Percentiles rank a stretch among this genome's conserved stretches.
Conservation (phyloP, 2,113 vertebrate genomes). For the Tachuris rubrigastra region DNA sequence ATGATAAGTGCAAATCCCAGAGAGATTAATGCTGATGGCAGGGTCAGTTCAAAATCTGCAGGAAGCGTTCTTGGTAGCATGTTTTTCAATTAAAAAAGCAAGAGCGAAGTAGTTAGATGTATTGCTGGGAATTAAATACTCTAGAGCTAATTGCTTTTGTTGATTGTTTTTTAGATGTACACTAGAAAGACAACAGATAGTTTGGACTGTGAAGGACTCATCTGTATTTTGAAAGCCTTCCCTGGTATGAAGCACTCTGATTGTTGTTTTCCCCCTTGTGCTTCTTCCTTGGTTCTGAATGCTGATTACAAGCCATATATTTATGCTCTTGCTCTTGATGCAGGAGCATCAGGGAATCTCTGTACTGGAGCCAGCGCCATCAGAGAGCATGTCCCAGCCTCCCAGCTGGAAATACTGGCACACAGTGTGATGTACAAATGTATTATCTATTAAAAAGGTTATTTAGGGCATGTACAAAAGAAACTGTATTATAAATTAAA, state of each 20-base stretch:
- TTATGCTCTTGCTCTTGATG: neutral
- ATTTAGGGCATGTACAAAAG: constrained; percentile 4
- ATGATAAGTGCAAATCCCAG: neutral
- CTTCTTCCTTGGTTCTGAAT: neutral
- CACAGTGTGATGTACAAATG: neutral
- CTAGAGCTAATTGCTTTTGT: neutral
- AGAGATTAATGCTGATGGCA: neutral
- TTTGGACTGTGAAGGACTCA: neutral
- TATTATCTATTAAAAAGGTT: constrained; percentile 7
- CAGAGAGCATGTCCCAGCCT: neutral
- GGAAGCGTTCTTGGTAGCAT: neutral
- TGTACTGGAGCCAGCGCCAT: neutral
- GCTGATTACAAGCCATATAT: neutral
- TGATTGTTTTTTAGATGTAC: neutral
- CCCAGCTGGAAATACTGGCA: neutral
- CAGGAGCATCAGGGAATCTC: neutral
- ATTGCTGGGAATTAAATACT: neutral
- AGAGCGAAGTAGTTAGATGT: neutral
- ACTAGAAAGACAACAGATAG: neutral
- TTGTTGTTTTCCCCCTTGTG: neutral
- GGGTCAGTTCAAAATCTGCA: constrained; percentile 4
- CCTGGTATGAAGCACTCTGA: neutral
- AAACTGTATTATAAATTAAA: neutral
- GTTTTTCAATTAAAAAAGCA: constrained; percentile 49
- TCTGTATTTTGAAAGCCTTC: neutral